Evolutionary conservation across 2,797 vertebrate genomes (phyloP).

Genomic region (Hephaestus fuliginosus): DNA sequence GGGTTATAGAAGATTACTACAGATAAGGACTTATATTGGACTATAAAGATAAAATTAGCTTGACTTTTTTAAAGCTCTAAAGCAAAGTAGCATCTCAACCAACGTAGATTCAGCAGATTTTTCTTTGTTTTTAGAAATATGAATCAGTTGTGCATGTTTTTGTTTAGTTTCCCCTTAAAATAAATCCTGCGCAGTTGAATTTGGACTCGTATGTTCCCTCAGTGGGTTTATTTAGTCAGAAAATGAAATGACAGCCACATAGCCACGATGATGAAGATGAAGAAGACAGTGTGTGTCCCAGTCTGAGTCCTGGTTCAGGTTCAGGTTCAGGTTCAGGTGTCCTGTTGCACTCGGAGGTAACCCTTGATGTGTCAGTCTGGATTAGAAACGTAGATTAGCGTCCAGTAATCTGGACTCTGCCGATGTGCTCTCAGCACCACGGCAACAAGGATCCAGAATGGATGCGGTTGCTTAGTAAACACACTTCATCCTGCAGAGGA

Average conservation of each 20-base stretch:
- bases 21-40: no score
- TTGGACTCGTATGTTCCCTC: neutral
- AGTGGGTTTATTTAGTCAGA: neutral
- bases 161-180: neutral
- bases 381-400: conserved; percentile 67
- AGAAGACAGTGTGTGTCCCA: neutral
- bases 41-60: no score
- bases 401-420: conserved; percentile 58
- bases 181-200: neutral
- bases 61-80: neutral
- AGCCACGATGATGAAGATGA: neutral
- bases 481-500: neutral
- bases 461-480: conserved; percentile 1
- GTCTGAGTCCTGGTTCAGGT: neutral
- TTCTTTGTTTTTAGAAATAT: neutral
- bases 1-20: no score
- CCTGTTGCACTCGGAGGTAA: neutral
- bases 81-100: neutral
- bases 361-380: conserved; percentile 41
- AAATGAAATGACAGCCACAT: neutral
- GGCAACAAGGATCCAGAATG: conserved; percentile 17
- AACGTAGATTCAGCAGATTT: neutral
- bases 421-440: conserved; percentile 27
- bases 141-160: neutral
- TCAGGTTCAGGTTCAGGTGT: conserved; percentile 19